Evolutionary conservation across 2,113 vertebrate species (phyloP), one percentile per base, ranked within the genome.

Genomic region (Platanista minor): DNA sequence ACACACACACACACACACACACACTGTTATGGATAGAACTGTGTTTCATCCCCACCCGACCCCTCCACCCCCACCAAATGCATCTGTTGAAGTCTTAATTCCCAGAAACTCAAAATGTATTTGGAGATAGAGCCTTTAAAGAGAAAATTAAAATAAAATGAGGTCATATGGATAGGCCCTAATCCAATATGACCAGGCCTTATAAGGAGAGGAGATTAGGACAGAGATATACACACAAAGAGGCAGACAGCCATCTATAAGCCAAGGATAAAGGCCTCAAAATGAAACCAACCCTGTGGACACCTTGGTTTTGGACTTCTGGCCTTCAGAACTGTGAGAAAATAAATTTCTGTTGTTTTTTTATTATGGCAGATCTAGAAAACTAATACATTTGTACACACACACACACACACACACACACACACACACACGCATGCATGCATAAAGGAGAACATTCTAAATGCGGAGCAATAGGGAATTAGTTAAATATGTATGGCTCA

Each of bases 371-470:
- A 69, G 33, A 27, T 10, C 66, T 20, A 49, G 49, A 0, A n/a
- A 64, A 27, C 59, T 2, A 80, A 80, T 8, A 29, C 46, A 57
- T 57, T 9, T 9, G 1, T 17, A 21, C 25, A 61, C 21, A 46
- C 52, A 43, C 25, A 49, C 20, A 41, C 12, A 6, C 10, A 11
- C 14, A 29, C 5, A n/a, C 3, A 49, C 36, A 25, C 67, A 15
- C 12, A 46, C 2, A 15, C 71, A 52, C 25, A 15, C 4, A 18
- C 20, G n/a, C n/a, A 71, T 0, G 54, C 5, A 75, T 0, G 3
- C 12, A 67, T 7, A 66, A 3, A 90, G 15, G 62, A 59, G 84
- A 64, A 61, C 36, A 78, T 93, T 78, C 54, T 62, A 80, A 77
- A 69, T 61, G 23, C 15, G 1, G 25, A 74, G 20, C 27, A 54